phyloP scores from a whole-genome alignment of 2,113 vertebrate species.

The Pedionomus torquatus region DNA sequence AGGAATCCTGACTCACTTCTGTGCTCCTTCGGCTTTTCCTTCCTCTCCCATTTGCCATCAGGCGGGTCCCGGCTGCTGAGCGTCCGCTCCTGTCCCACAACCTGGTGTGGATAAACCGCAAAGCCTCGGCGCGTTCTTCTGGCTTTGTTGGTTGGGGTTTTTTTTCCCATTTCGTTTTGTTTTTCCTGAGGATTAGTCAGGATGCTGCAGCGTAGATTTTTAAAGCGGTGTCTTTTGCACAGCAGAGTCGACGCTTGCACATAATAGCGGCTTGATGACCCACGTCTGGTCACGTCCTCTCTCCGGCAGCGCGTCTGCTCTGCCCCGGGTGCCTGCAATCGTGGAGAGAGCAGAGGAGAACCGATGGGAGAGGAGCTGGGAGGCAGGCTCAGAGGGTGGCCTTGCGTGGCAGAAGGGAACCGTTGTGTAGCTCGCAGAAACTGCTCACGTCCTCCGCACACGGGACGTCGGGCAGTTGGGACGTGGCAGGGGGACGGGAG shows the following conservation, averaged over 20 bases:
- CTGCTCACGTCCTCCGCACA: accelerated
- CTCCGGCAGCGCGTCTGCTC: not conserved
- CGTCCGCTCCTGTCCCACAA: not conserved
- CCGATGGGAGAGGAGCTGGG: not conserved
- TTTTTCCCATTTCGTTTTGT: not conserved
- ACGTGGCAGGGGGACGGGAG: not conserved
- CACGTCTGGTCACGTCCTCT: accelerated
- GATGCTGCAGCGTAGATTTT: not conserved
- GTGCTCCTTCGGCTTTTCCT: not conserved
- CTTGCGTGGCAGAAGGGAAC: not conserved
- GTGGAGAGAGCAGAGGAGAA: not conserved
- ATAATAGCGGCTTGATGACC: not conserved
- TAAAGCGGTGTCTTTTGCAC: not conserved
- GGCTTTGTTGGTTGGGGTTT: not conserved
- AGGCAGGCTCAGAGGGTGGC: not conserved
- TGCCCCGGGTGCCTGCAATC: not conserved
- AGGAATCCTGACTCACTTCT: not conserved
- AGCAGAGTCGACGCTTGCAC: not conserved
- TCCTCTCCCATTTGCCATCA: not conserved
- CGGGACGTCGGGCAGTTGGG: accelerated
- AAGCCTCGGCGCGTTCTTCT: not conserved
- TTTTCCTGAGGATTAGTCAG: not conserved
- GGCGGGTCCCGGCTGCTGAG: not conserved
- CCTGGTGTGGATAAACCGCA: not conserved
- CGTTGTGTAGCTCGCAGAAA: not conserved